Percentiles rank a stretch among this genome's conserved stretches.
Evolutionary conservation across 2,888 invertebrate genomes (phyloP).

Genomic region (Branchellion lobata): DNA sequence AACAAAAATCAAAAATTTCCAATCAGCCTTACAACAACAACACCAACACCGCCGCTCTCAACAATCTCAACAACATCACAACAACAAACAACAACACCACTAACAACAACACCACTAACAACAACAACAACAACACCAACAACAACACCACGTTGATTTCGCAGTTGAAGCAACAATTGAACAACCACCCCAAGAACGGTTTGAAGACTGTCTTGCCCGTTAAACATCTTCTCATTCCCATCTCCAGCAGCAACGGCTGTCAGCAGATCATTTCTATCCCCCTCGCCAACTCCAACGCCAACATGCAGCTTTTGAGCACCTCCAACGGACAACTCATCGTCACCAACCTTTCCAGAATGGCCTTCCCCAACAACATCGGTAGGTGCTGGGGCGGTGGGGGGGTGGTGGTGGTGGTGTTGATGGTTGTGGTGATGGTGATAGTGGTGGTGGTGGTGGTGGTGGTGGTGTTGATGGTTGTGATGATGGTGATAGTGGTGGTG

Average conservation of each 20-base stretch:
- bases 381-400: too few relatives aligned
- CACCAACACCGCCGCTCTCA: slow-evolving; percentile 4
- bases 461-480: too few relatives aligned
- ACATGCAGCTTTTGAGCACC: slow-evolving; percentile 70
- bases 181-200: not conserved
- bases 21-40: slow-evolving; percentile 29
- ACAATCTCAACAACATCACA: slow-evolving; percentile 31
- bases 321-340: slow-evolving; percentile 83
- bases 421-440: too few relatives aligned
- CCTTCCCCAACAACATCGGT: slow-evolving; percentile 29
- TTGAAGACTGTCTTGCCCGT: slow-evolving; percentile 54
- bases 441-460: too few relatives aligned
- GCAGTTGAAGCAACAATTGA: not conserved
- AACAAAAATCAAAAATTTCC: slow-evolving; percentile 11
- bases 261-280: slow-evolving; percentile 94
- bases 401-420: not conserved
- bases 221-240: slow-evolving; percentile 84
- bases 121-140: not conserved
- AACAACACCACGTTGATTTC: slow-evolving; percentile 16
- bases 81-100: not conserved
- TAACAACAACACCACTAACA: not conserved
- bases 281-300: slow-evolving; percentile 65
- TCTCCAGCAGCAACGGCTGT: slow-evolving; percentile 89
- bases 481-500: too few relatives aligned
- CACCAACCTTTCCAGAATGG: slow-evolving; percentile 68